Percentiles rank a stretch among this genome's conserved stretches.
Evolutionary conservation across 2,113 vertebrate species (phyloP).

Genomic region (Hyla sarda): DNA sequence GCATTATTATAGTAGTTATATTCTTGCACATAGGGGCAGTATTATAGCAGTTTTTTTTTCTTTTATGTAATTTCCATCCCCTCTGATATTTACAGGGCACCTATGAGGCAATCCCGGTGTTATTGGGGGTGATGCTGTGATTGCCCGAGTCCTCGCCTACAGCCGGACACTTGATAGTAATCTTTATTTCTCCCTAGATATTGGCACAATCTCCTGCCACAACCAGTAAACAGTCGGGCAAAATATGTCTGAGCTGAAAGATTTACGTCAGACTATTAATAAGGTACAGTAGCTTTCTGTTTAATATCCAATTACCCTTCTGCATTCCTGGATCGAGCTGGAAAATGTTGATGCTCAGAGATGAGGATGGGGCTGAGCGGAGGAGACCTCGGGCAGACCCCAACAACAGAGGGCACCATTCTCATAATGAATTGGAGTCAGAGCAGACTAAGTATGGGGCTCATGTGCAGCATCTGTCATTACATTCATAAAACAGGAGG

Average conservation of each 20-base stretch:
- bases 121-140: neutral
- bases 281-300: conserved; percentile 48
- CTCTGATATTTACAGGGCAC: neutral
- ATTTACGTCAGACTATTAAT: conserved; percentile 52
- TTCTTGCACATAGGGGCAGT: too few relatives aligned
- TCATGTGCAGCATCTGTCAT: too few relatives aligned
- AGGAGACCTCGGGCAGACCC: neutral
- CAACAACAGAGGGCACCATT: neutral
- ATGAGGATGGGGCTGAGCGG: neutral
- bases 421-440: too few relatives aligned
- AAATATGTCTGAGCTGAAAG: conserved; percentile 34
- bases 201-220: conserved; percentile 11
- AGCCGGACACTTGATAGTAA: neutral
- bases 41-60: too few relatives aligned
- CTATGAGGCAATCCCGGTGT: neutral
- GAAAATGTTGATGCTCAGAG: neutral
- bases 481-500: too few relatives aligned
- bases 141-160: neutral
- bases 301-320: conserved; percentile 32
- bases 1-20: too few relatives aligned
- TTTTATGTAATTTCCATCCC: too few relatives aligned
- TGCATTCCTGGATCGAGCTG: conserved; percentile 16
- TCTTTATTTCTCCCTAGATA: conserved; percentile 34
- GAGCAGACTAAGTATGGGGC: too few relatives aligned
- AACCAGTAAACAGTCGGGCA: conserved; percentile 23